Evolutionary conservation across 2,888 invertebrate species (phyloP), one percentile per base, ranked within the genome.

Genomic region (Seira ritae): DNA sequence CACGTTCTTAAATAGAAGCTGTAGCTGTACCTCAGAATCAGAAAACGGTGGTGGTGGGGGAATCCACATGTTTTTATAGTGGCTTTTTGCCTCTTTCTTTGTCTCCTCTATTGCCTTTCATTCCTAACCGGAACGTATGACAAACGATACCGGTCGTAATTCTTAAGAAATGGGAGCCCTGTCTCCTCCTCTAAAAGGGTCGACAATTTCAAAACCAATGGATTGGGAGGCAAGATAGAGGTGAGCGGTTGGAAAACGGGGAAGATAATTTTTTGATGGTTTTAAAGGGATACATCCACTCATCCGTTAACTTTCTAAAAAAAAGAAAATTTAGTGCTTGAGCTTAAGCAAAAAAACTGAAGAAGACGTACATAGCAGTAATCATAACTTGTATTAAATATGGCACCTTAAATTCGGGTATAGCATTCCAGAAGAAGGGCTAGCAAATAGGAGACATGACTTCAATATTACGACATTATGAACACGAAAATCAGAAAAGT

Each of bases 61-160:
- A 75, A 23, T 75, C 19, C 66, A 75, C 50, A 23, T 12, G 17
- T 10, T 23, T 55, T n/a, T 60, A 62, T 72, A 72, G 72, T 42
- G 50, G 46, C 76, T 76, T 82, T 50, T 50, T 77, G 22, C 67
- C 22, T 55, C 62, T 31, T 50, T 69, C 69, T 80, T 80, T 75
- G 71, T 77, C 73, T 66, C 67, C n/a, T 67, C 24, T 17, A n/a
- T 68, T 72, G 69, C 68, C 75, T 79, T 84, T 78, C 84, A 80
- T 87, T 78, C 82, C 50, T 60, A 70, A 68, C 65, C 83, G 84
- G 75, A 75, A 76, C 79, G 84, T 87, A 87, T 87, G 88, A 88
- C 87, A 87, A 87, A 88, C 88, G 88, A 87, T 87, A 88, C 86
- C 85, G 87, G 85, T 88, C 88, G 87, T 88, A 87, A 86, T 86